These are phyloP conservation scores for Hyalella azteca DNA, from an alignment of 2,888 invertebrate genomes.

Conservation along the genomic window DNA sequence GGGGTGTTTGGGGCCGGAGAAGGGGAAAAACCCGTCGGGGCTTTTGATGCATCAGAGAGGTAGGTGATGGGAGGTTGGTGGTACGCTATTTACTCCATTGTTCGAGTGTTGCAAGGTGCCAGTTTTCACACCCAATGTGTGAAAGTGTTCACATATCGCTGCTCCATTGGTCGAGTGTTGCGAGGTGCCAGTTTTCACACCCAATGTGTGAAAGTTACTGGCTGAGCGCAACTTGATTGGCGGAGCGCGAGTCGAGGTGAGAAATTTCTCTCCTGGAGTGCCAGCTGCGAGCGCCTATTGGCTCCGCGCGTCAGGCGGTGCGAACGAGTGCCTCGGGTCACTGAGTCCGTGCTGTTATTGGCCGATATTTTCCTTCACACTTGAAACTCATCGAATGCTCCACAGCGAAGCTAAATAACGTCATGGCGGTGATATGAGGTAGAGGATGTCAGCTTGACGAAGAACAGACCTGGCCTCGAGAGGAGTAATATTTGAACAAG, in stretches of 20 bases:
- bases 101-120: background rate
- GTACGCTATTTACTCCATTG: background rate
- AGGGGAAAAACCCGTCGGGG: too few relatives aligned
- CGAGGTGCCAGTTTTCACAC: constrained; percentile 29
- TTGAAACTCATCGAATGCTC: too few relatives aligned
- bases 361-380: background rate
- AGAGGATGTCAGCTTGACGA: too few relatives aligned
- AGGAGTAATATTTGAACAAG: too few relatives aligned
- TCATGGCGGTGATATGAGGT: too few relatives aligned
- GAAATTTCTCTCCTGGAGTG: constrained; percentile 36
- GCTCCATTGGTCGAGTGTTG: background rate
- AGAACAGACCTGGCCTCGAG: too few relatives aligned
- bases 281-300: constrained; percentile 7
- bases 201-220: constrained; percentile 23
- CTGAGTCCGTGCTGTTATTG: background rate
- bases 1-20: too few relatives aligned
- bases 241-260: constrained; percentile 5
- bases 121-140: constrained; percentile 24
- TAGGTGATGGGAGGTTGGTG: too few relatives aligned
- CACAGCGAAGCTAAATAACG: too few relatives aligned
- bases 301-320: constrained; percentile 11
- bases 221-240: background rate
- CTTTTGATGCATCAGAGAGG: too few relatives aligned
- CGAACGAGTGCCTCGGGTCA: constrained; percentile 22
- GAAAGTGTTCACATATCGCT: background rate